A percentile compares a stretch with the other conserved stretches of the same genome.
Evolutionary conservation across 2,797 vertebrate species (phyloP).

Genomic region (Falco columbarius): DNA sequence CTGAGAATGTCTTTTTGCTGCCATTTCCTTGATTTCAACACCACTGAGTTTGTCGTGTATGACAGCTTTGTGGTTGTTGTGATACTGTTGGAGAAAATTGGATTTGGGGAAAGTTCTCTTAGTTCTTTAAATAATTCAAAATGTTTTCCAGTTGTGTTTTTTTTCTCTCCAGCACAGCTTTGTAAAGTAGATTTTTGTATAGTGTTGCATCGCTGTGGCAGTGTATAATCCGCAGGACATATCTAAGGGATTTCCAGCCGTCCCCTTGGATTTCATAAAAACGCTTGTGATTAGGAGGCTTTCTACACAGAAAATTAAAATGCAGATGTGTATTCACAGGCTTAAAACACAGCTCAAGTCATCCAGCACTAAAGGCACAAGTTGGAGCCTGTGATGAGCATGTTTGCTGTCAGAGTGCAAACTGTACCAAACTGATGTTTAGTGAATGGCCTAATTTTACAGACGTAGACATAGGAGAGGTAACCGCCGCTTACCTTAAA

Average conservation of each 20-base stretch:
- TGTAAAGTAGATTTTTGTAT: not conserved
- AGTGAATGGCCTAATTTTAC: not conserved
- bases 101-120: slow-evolving; percentile 61
- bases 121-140: slow-evolving; percentile 52
- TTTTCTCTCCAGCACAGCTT: not conserved
- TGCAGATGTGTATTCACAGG: not conserved
- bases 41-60: slow-evolving; percentile 28
- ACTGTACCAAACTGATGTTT: not conserved
- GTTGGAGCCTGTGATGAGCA: not conserved
- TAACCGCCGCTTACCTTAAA: not conserved
- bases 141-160: slow-evolving; percentile 18
- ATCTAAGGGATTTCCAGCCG: not conserved
- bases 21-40: slow-evolving; percentile 60
- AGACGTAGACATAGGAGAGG: fast-evolving
- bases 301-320: not conserved
- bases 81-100: slow-evolving; percentile 62
- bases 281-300: not conserved
- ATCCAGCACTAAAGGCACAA: not conserved
- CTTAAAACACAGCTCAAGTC: not conserved
- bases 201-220: not conserved
- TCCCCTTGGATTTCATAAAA: slow-evolving; percentile 4
- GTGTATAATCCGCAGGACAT: not conserved
- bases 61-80: slow-evolving; percentile 60
- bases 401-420: not conserved
- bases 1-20: slow-evolving; percentile 26